phyloP scores from a whole-genome alignment of 2,113 vertebrate species.

The Silurus glanis region DNA sequence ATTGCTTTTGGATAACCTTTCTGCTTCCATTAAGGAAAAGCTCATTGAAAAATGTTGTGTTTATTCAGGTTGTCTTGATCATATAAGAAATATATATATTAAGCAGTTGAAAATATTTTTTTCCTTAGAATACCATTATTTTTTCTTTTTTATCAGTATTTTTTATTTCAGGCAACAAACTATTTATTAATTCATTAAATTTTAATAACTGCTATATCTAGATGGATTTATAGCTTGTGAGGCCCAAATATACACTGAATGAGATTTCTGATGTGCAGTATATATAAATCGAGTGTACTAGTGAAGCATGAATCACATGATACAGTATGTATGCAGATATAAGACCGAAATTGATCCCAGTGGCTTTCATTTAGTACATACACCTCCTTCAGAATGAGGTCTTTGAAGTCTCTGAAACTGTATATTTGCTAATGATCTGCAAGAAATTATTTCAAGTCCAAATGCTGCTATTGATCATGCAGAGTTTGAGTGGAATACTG shows the following conservation, averaged over 20 bases:
- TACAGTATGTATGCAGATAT: neutral
- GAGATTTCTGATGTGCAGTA: neutral
- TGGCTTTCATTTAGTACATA: constrained; percentile 7
- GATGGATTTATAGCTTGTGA: neutral
- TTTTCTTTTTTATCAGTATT: neutral
- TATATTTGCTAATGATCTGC: constrained; percentile 16
- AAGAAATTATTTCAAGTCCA: constrained; percentile 23
- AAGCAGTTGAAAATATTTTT: neutral
- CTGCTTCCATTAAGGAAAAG: neutral
- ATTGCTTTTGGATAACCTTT: neutral
- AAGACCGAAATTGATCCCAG: neutral
- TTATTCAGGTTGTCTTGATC: neutral
- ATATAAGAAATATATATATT: neutral
- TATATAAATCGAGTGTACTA: neutral
- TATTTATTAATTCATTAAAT: neutral
- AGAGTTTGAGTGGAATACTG: constrained; percentile 22
- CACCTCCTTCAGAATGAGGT: neutral
- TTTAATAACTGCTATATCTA: neutral
- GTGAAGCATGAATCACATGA: neutral
- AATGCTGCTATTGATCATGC: constrained; percentile 36
- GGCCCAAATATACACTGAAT: neutral
- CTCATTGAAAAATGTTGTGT: neutral
- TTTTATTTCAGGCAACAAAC: neutral
- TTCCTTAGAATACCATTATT: neutral
- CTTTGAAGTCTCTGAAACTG: neutral